Conservation (phyloP, 2,888 invertebrate species). For the Xestoiulus laeticollis region DNA sequence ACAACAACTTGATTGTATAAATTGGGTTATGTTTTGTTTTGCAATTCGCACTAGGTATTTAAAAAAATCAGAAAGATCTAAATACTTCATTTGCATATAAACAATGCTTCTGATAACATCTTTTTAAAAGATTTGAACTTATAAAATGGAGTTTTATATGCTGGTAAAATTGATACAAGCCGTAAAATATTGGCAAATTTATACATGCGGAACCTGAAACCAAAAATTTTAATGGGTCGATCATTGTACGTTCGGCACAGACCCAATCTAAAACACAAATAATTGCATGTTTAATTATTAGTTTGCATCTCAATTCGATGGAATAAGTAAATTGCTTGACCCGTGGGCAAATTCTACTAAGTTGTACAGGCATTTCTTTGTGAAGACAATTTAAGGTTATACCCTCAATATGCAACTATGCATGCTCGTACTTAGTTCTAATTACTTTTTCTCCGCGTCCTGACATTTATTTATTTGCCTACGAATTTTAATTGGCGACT, state of each 20-base stretch:
- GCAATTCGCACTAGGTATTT: no score
- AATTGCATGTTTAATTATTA: background rate
- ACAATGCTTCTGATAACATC: background rate
- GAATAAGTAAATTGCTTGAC: constrained; percentile 9
- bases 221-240: background rate
- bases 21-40: no score
- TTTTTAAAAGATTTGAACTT: background rate
- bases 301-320: background rate
- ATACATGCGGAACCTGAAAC: background rate
- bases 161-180: background rate
- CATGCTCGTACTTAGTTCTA: constrained; percentile 1
- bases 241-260: background rate
- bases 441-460: constrained; percentile 19
- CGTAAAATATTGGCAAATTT: background rate
- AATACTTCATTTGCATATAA: background rate
- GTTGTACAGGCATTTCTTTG: background rate
- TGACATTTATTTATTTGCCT: constrained; percentile 20
- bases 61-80: no score
- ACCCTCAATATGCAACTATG: constrained; percentile 16
- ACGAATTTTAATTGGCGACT: constrained; percentile 4
- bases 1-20: no score
- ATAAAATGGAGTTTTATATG: background rate
- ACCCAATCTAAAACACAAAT: background rate
- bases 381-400: constrained; percentile 35
- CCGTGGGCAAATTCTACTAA: constrained; percentile 2